A percentile compares a stretch with the other conserved stretches of the same genome.
Conservation (phyloP, 2,888 invertebrate genomes). For the Mythimna albipuncta region DNA sequence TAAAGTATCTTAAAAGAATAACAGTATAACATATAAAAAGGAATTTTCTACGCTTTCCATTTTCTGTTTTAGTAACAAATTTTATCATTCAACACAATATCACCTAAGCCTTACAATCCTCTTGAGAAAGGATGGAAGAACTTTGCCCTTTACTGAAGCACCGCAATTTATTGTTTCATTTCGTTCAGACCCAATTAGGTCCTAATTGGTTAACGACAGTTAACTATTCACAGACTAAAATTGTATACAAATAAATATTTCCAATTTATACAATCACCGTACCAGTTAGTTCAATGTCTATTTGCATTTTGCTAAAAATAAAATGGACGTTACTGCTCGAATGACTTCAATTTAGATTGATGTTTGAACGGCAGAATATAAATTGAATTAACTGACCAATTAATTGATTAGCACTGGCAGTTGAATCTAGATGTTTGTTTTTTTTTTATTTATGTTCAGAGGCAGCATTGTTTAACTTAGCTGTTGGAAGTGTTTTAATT, state of each 20-base stretch:
- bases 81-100: background rate
- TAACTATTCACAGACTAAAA: constrained; percentile 20
- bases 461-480: background rate
- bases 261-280: constrained; percentile 15
- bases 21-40: too few relatives aligned
- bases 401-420: constrained; percentile 47
- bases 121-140: background rate
- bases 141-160: background rate
- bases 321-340: constrained; percentile 42
- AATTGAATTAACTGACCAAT: constrained; percentile 58
- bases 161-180: constrained; percentile 24
- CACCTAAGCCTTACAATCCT: background rate
- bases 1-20: too few relatives aligned
- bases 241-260: constrained; percentile 30
- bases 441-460: constrained; percentile 24
- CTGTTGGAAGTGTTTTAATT: constrained; percentile 10
- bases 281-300: constrained; percentile 21
- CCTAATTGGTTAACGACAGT: constrained; percentile 23
- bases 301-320: constrained; percentile 52
- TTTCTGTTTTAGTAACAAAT: background rate
- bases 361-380: constrained; percentile 48
- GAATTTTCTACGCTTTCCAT: background rate
- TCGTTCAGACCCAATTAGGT: constrained; percentile 16
- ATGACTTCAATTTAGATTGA: constrained; percentile 53
- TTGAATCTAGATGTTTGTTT: constrained; percentile 24